Evolutionary conservation across 2,888 invertebrate species (phyloP).

Genomic region (Hirtodrosophila trivittata): DNA sequence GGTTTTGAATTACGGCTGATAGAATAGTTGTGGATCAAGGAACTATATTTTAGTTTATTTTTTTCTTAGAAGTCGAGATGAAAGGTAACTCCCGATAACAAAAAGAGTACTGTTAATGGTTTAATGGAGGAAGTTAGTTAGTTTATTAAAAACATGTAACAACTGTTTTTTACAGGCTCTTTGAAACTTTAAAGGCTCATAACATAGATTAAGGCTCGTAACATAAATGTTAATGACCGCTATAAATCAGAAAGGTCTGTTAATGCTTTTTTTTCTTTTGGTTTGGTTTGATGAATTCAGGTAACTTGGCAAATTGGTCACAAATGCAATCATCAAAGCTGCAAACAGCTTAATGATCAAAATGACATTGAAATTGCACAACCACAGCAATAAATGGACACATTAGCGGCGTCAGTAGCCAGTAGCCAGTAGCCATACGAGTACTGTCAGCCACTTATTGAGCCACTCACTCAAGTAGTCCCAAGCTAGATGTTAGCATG

Average conservation of each 20-base stretch:
- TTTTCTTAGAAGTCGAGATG: too few species aligned
- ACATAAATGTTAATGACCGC: background rate
- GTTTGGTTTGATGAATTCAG: slow-evolving; percentile 30
- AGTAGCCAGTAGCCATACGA: background rate
- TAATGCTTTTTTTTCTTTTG: slow-evolving; percentile 30
- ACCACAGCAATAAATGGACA: slow-evolving; percentile 41
- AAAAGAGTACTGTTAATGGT: too few species aligned
- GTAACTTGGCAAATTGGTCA: slow-evolving; percentile 36
- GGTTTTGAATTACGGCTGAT: slow-evolving; percentile 1
- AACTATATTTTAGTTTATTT: too few species aligned
- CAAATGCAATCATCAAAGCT: slow-evolving; percentile 50
- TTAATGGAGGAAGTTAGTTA: too few species aligned
- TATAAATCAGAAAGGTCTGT: slow-evolving; percentile 7
- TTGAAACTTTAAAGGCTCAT: too few species aligned
- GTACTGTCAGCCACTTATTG: slow-evolving; percentile 33
- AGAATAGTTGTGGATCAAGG: background rate
- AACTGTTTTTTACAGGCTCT: too few species aligned
- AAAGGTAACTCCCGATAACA: too few species aligned
- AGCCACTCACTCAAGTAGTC: slow-evolving; percentile 33
- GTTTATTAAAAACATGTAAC: too few species aligned
- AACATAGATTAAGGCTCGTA: too few species aligned
- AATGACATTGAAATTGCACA: slow-evolving; percentile 70
- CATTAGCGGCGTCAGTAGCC: slow-evolving; percentile 48
- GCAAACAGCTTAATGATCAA: slow-evolving; percentile 30
- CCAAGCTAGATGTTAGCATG: slow-evolving; percentile 12